These are phyloP conservation scores for Mythimna vitellina DNA, from an alignment of 2,888 invertebrate species.

Conservation along the genomic window DNA sequence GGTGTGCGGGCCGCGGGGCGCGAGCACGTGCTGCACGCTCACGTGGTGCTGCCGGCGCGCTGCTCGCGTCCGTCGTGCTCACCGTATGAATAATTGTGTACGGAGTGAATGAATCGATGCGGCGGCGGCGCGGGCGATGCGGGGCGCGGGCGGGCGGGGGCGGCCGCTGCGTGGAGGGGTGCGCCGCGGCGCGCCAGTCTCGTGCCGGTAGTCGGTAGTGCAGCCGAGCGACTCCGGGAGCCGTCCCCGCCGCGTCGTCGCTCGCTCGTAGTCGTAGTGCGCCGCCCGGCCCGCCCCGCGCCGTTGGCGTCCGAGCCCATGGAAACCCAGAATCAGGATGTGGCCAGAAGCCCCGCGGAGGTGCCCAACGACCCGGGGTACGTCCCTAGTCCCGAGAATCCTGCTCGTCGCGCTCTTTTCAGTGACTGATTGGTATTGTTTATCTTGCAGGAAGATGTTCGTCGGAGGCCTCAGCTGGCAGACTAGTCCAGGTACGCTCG, in stretches of 20 bases:
- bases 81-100: conserved; percentile 89
- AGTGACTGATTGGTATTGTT: conserved; percentile 87
- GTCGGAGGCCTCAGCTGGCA: conserved; percentile 99
- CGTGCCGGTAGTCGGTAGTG: conserved; percentile 94
- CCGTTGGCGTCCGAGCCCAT: conserved; percentile 89
- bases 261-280: conserved; percentile 91
- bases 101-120: conserved; percentile 90
- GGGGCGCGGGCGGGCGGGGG: conserved; percentile 76
- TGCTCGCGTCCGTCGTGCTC: conserved; percentile 83
- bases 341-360: conserved; percentile 96
- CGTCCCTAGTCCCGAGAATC: conserved; percentile 73
- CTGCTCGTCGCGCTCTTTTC: conserved; percentile 66
- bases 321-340: conserved; percentile 95
- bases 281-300: conserved; percentile 83
- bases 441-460: conserved; percentile 99
- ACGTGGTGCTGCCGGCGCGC: conserved; percentile 85
- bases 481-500: conserved; percentile 98
- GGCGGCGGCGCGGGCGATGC: conserved; percentile 80
- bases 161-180: conserved; percentile 83
- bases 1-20: conserved; percentile 71
- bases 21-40: conserved; percentile 88
- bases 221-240: conserved; percentile 92
- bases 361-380: conserved; percentile 99
- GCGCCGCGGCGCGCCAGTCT: conserved; percentile 91
- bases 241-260: conserved; percentile 91